A percentile compares a stretch with the other conserved stretches of the same genome.
These are phyloP conservation scores for Phoxinus phoxinus DNA, from an alignment of 2,113 vertebrate species.

Conservation along the genomic window DNA sequence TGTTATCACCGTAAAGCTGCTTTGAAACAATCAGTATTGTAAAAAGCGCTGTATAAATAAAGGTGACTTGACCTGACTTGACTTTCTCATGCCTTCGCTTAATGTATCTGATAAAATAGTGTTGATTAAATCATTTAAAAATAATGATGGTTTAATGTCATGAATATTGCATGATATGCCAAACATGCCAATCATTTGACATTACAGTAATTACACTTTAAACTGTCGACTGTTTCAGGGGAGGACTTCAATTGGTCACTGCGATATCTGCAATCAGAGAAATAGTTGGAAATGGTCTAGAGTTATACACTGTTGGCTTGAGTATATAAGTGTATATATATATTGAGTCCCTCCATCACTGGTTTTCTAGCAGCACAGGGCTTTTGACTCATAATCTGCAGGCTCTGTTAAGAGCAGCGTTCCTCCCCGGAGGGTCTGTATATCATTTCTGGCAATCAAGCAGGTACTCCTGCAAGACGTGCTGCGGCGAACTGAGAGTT, in stretches of 20 bases:
- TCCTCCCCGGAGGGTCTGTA: conserved; percentile 21
- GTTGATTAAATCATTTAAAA: conserved; percentile 3
- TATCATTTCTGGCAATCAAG: conserved; percentile 47
- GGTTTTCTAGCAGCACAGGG: conserved; percentile 7
- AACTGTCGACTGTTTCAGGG: background rate
- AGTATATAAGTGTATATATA: background rate
- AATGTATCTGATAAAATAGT: background rate
- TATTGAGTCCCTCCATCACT: conserved; percentile 6
- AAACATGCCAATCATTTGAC: background rate
- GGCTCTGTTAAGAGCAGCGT: conserved; percentile 19
- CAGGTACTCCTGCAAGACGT: conserved; percentile 32
- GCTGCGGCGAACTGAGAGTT: conserved; percentile 33
- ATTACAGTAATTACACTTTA: background rate
- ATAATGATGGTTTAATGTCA: background rate
- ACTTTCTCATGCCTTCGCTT: too few species aligned
- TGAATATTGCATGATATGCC: background rate
- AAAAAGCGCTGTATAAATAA: too few species aligned
- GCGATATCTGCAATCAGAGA: background rate
- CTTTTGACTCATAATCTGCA: conserved; percentile 12
- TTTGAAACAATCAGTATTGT: too few species aligned
- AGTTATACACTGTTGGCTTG: background rate
- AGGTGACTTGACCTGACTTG: too few species aligned
- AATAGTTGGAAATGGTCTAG: background rate
- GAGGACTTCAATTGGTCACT: background rate
- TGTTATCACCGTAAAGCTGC: too few species aligned